Percentiles rank a stretch among this genome's conserved stretches.
phyloP scores from a whole-genome alignment of 2,888 invertebrate genomes.

The Hyppa rectilinea region DNA sequence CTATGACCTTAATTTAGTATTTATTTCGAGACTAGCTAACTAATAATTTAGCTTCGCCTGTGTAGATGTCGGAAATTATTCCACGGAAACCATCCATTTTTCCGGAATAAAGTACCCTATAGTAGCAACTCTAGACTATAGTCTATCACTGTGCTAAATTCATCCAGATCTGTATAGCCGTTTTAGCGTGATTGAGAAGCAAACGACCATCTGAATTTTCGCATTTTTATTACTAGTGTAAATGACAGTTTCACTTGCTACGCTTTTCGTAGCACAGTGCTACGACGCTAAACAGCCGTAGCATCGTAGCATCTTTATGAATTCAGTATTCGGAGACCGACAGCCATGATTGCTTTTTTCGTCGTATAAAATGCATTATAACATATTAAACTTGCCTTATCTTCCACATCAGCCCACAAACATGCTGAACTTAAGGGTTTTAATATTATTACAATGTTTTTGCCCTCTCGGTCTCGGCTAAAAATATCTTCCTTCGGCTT shows the following conservation, averaged over 20 bases:
- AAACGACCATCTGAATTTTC: no score
- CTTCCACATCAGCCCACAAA: conserved; percentile 2
- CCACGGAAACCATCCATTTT: no score
- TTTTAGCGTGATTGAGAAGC: no score
- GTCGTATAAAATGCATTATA: not conserved
- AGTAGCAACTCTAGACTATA: no score
- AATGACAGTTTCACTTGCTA: no score
- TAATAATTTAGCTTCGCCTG: no score
- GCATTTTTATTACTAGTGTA: no score
- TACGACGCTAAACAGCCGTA: conserved; percentile 15
- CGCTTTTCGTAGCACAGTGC: conserved; percentile 34
- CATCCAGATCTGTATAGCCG: no score
- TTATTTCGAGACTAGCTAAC: no score
- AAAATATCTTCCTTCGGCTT: conserved; percentile 6
- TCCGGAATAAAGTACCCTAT: no score
- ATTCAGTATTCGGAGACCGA: not conserved
- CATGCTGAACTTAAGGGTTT: not conserved
- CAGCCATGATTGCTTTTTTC: not conserved
- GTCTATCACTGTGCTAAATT: no score
- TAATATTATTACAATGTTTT: conserved; percentile 29
- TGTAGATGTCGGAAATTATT: no score
- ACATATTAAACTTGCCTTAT: not conserved
- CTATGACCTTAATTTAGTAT: not conserved
- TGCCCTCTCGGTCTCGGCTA: not conserved
- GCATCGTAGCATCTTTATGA: conserved; percentile 6